phyloP scores from a whole-genome alignment of 2,888 invertebrate species.

The Eucera pruinosa region DNA sequence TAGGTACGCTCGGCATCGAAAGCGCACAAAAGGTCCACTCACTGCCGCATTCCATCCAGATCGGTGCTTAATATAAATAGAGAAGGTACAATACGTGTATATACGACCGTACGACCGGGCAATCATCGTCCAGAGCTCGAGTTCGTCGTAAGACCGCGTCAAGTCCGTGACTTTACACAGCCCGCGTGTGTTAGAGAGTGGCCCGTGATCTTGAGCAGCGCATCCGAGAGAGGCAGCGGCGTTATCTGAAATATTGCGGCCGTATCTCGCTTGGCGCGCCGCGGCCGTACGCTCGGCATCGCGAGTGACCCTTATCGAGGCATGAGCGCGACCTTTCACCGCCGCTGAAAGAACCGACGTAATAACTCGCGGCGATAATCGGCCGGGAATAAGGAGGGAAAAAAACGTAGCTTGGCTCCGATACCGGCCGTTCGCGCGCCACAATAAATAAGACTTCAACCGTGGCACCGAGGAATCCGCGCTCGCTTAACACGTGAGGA shows the following conservation, averaged over 20 bases:
- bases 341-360: conserved; percentile 72
- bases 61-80: conserved; percentile 45
- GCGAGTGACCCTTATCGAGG: conserved; percentile 77
- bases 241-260: conserved; percentile 76
- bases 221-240: conserved; percentile 59
- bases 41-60: conserved; percentile 54
- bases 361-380: conserved; percentile 79
- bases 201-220: conserved; percentile 60
- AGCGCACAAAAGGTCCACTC: conserved; percentile 3
- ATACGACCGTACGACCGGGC: conserved; percentile 49
- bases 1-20: not conserved
- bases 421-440: conserved; percentile 61
- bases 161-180: conserved; percentile 60
- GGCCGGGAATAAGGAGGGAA: conserved; percentile 58
- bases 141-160: conserved; percentile 59
- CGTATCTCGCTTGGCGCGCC: conserved; percentile 68
- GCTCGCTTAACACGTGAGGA: conserved; percentile 68
- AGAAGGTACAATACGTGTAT: conserved; percentile 35
- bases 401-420: conserved; percentile 41
- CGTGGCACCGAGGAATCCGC: conserved; percentile 68
- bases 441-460: conserved; percentile 81
- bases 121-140: conserved; percentile 47
- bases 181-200: conserved; percentile 41
- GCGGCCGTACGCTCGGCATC: conserved; percentile 66
- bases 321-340: conserved; percentile 76